Evolutionary conservation across 2,888 invertebrate species (phyloP).

Genomic region (Hydrotaea diabolus): DNA sequence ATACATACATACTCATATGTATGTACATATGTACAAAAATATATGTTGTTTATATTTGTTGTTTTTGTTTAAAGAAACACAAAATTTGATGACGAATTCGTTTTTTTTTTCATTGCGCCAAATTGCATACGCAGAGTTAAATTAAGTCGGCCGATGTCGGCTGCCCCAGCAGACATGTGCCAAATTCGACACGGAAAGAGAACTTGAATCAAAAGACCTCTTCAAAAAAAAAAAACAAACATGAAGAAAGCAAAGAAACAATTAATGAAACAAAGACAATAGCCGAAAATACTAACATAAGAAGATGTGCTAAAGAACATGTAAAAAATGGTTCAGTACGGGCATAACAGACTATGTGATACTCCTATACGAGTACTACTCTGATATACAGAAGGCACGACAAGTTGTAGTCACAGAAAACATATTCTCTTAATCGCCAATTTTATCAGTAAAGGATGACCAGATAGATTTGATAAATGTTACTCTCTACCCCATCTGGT

Average conservation of each 20-base stretch:
- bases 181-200: conserved; percentile 39
- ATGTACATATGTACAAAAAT: too few relatives aligned
- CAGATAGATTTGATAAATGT: too few relatives aligned
- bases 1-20: neutral
- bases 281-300: conserved; percentile 12
- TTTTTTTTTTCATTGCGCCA: conserved; percentile 43
- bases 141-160: conserved; percentile 25
- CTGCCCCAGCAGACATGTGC: conserved; percentile 48
- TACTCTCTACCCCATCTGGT: too few relatives aligned
- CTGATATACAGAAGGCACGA: too few relatives aligned
- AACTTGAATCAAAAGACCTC: conserved; percentile 23
- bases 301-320: too few relatives aligned
- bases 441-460: too few relatives aligned
- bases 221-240: neutral
- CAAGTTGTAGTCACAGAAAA: too few relatives aligned
- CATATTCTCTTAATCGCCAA: too few relatives aligned
- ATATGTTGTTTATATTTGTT: too few relatives aligned
- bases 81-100: conserved; percentile 53
- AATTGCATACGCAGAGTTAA: neutral
- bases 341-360: too few relatives aligned
- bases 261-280: neutral
- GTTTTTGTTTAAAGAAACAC: conserved; percentile 22
- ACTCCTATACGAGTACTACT: too few relatives aligned
- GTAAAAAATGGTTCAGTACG: too few relatives aligned
- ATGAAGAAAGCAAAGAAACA: conserved; percentile 7